Conservation (phyloP, 2,888 invertebrate species). For the Leptinotarsa peninsularis region DNA sequence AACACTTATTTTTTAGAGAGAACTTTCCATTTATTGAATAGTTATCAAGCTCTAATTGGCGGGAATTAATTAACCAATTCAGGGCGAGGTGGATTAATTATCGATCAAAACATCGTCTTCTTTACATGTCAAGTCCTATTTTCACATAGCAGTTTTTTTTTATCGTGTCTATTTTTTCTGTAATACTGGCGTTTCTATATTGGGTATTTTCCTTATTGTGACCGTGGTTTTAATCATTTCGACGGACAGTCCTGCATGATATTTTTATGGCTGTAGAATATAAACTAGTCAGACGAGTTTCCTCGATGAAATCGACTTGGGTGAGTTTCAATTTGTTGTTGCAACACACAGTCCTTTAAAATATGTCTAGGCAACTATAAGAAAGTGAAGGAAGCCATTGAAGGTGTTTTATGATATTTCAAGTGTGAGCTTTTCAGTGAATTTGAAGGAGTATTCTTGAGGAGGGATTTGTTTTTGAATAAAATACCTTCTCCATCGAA, state of each 20-base stretch:
- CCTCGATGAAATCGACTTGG: slow-evolving; percentile 42
- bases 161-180: neutral
- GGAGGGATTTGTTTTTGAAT: no score
- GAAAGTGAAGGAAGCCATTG: neutral
- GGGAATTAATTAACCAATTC: neutral
- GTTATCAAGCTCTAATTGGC: neutral
- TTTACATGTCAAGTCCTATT: neutral
- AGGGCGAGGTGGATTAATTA: neutral
- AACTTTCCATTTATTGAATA: slow-evolving; percentile 4
- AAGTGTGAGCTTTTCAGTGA: no score
- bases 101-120: neutral
- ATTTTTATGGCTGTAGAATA: slow-evolving; percentile 55
- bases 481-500: no score
- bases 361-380: neutral
- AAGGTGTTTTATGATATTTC: no score
- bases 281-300: slow-evolving; percentile 61
- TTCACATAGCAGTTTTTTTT: neutral
- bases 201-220: neutral
- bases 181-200: neutral
- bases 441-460: no score
- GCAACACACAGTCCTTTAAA: neutral
- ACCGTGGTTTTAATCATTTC: neutral
- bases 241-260: slow-evolving; percentile 53
- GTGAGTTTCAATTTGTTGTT: slow-evolving; percentile 11
- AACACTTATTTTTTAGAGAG: neutral